Evolutionary conservation across 2,113 vertebrate species (phyloP), one percentile per base, ranked within the genome.

Genomic region (Podarcis raffonei): DNA sequence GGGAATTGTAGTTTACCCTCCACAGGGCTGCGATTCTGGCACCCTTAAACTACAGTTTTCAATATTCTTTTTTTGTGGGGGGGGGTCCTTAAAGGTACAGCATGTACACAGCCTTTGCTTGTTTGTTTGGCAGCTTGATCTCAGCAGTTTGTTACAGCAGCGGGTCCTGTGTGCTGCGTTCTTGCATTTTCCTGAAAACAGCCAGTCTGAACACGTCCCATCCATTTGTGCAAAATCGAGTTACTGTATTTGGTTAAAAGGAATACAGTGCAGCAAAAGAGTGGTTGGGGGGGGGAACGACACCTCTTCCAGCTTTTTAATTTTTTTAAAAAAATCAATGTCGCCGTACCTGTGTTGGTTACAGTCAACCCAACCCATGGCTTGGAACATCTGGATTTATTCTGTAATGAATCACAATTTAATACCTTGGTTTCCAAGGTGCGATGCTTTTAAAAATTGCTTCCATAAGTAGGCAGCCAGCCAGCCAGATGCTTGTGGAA

Each of bases 101-200:
- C 48, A 2, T 48, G 9, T 48, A 48, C 9, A 11, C 48, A 48
- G 48, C 48, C 9, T 48, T 48, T 48, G 48, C 11, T 53, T 12
- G 48, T 12, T 25, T 15, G 5, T 62, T 62, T n/a, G 42, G 71
- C 57, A 59, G 90, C 57, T 93, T 87, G 32, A 62, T 93, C 85
- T 92, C 88, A 90, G 88, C 90, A n/a, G 23, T n/a, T 72, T 87
- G 8, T 81, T 66, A 57, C 1, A 89, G 59, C 87, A 76, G 91
- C 53, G 91, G 92, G 85, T 85, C 69, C 78, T 32, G 1, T 25
- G 71, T 88, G 15, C 0, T 59, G 89, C 79, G 82, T 87, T 83
- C 87, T 35, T 23, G 0, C 1, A 0, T 87, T n/a, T 6, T 32
- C 18, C 6, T 87, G 76, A 32, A 74, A 39, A 72, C 87, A 68